Base-by-base conservation (phyloP, 1,140 invertebrate species). In the Zeugodacus cucurbitae region DNA sequence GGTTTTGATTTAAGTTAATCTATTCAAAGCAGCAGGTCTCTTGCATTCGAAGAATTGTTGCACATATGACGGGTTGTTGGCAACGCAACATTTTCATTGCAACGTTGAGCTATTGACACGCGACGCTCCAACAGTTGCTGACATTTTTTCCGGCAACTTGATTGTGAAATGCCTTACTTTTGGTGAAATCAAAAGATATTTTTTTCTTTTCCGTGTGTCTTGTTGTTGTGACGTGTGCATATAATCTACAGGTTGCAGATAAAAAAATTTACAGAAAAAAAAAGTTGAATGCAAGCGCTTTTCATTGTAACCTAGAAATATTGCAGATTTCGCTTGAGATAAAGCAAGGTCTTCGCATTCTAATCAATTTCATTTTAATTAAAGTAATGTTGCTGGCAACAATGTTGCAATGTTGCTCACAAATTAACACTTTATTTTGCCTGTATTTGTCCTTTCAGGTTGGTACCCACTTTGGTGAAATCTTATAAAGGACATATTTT, bases 1-100 rank as follows among this genome's bases (percentile, higher is more conserved):
- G 74, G 74, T 82, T 82, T 82, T 82, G 37, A 82, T 48, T 82
- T 82, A 82, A 82, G 74, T 48, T 48, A 82, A 82, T 82, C 74
- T 82, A 82, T 82, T 82, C 74, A 82, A 82, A 82, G 74, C 22
- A 82, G 26, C 37, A 41, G 26, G 44, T 20, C 22, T 82, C 26
- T 54, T 82, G 41, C 74, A 82, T 82, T 82, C 74, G 74, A 82
- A 82, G 41, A 82, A 82, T 82, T 82, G 41, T 48, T 82, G 41
- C 74, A 82, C 44, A 82, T 54, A 82, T 41, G 37, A 41, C 74
- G 48, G 20, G 34, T 78, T 48, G 74, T 78, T 78, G 74, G 74
- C 41, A 82, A 48, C 41, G 74, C 74, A n/a, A n/a, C n/a, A 82
- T 44, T 82, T 54, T 41, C 41, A 82, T 48, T 59, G 58, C 74